Percentiles rank a stretch among this genome's conserved stretches.
phyloP scores from a whole-genome alignment of 2,888 invertebrate species.

The Allolobophora icterica region DNA sequence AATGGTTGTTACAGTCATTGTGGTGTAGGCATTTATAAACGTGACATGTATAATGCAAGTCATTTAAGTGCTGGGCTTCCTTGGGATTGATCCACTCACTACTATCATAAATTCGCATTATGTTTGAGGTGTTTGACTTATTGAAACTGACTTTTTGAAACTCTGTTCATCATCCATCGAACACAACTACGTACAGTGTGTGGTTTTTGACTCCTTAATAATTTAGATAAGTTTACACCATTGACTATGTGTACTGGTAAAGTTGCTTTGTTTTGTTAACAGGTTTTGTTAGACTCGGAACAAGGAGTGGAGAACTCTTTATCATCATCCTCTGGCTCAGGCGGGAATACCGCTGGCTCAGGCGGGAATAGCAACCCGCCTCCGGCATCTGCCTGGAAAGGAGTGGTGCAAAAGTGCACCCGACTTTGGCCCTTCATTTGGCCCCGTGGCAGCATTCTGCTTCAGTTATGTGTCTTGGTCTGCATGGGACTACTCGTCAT shows the following conservation, averaged over 20 bases:
- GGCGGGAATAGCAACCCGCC: not conserved
- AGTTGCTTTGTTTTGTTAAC: not conserved
- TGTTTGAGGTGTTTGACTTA: not conserved
- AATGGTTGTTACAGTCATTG: too few species aligned
- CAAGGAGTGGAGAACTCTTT: not conserved
- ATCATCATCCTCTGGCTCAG: not conserved
- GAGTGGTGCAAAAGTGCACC: conserved; percentile 66
- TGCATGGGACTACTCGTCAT: conserved; percentile 79
- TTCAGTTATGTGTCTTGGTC: conserved; percentile 79
- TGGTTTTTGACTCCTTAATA: not conserved
- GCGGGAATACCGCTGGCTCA: not conserved
- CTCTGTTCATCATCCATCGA: not conserved
- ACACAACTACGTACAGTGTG: not conserved
- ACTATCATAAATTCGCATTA: not conserved
- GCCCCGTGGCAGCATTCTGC: conserved; percentile 74
- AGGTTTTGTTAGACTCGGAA: not conserved
- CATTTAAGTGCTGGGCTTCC: not conserved
- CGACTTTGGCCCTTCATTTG: conserved; percentile 88
- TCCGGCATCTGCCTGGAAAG: conserved; percentile 18
- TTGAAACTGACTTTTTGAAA: too few species aligned
- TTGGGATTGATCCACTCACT: not conserved
- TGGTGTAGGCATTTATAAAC: not conserved
- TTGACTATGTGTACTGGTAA: too few species aligned
- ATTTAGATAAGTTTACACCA: not conserved
- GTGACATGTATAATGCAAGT: not conserved